Percentiles rank a stretch among this genome's conserved stretches.
Conservation (phyloP, 2,797 vertebrate species). For the Neomorphus geoffroyi region DNA sequence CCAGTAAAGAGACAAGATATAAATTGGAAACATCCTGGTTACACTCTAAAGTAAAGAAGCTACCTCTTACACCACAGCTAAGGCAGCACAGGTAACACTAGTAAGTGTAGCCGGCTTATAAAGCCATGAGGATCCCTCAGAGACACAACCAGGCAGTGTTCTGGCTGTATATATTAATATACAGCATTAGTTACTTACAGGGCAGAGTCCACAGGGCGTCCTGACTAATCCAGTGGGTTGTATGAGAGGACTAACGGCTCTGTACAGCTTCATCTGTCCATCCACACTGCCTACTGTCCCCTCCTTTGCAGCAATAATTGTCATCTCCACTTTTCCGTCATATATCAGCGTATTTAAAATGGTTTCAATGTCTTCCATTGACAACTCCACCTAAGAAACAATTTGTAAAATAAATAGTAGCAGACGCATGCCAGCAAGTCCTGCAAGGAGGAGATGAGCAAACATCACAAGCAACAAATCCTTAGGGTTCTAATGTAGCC, state of each 20-base stretch:
- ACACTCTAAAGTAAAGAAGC: background rate
- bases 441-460: background rate
- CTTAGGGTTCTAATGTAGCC: background rate
- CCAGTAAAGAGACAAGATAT: background rate
- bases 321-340: conserved; percentile 98
- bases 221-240: conserved; percentile 91
- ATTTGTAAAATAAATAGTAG: background rate
- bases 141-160: background rate
- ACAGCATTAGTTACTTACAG: conserved; percentile 78
- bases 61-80: background rate
- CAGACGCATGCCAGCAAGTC: accelerated
- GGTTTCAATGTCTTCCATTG: conserved; percentile 99
- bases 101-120: background rate
- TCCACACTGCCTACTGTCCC: conserved; percentile 94
- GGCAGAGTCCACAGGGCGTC: conserved; percentile 93
- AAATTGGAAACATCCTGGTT: background rate
- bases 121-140: accelerated
- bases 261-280: conserved; percentile 93
- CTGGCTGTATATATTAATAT: background rate
- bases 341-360: conserved; percentile 97
- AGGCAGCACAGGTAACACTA: background rate
- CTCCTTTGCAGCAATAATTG: conserved; percentile 94
- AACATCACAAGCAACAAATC: background rate
- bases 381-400: conserved; percentile 89
- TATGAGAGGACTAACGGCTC: conserved; percentile 88